phyloP scores from a whole-genome alignment of 2,113 vertebrate species.

The Andinoacara biseriatus region DNA sequence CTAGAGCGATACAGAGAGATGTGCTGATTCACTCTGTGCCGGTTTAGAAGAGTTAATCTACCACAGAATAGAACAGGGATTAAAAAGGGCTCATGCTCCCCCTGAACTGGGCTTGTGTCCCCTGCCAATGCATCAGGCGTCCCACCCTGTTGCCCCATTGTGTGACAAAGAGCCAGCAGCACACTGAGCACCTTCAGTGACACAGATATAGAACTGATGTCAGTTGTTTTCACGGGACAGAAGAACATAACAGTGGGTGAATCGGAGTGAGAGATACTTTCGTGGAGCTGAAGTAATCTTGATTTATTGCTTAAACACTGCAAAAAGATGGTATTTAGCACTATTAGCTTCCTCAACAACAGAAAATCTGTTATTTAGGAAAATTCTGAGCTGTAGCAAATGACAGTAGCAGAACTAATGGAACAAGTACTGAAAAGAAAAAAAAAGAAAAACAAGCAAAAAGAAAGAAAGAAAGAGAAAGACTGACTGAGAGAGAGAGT shows the following conservation, averaged over 20 bases:
- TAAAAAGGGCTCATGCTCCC: conserved; percentile 63
- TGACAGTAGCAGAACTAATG: neutral
- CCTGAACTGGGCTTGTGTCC: conserved; percentile 41
- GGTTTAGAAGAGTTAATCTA: conserved; percentile 80
- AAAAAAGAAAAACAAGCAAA: neutral
- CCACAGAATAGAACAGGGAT: conserved; percentile 78
- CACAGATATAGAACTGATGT: conserved; percentile 67
- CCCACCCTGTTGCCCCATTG: conserved; percentile 61
- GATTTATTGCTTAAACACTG: conserved; percentile 4
- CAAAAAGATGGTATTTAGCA: conserved; percentile 1
- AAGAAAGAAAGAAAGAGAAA: neutral
- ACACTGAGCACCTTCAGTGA: conserved; percentile 56
- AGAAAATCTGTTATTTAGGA: neutral
- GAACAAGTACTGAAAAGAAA: neutral
- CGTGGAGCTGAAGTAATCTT: conserved; percentile 23
- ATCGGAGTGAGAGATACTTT: conserved; percentile 7
- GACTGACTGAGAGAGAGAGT: neutral
- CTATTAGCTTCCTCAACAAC: neutral
- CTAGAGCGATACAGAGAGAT: conserved; percentile 69
- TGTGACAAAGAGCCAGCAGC: conserved; percentile 41
- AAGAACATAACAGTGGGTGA: neutral
- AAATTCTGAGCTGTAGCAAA: neutral
- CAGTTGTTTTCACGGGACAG: conserved; percentile 72
- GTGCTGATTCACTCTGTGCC: conserved; percentile 82
- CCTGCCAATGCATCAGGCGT: conserved; percentile 52